Base-by-base conservation (phyloP, 2,113 vertebrate species). In the Puntigrus tetrazona region DNA sequence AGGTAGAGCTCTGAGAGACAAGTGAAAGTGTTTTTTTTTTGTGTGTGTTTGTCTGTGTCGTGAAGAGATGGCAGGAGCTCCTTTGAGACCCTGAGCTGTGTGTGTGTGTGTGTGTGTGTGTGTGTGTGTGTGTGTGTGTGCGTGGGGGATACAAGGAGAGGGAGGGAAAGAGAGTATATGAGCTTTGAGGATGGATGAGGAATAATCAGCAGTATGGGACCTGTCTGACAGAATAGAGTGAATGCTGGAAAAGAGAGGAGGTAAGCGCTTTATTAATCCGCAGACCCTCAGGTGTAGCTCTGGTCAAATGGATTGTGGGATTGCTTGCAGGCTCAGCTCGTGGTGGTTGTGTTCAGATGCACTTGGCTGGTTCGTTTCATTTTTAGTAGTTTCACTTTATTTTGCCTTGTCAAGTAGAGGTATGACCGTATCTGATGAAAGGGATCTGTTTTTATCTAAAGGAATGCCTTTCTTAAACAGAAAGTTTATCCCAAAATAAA, bases 211-310 rank as follows among this genome's bases (percentile, higher is more conserved):
- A 27, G 76, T 57, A 55, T 65, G 47, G 55, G n/a, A 70, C 5
- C 50, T 57, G 25, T 83, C 72, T 52, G 75, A 81, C 22, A 69
- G 72, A 43, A 45, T 76, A 52, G 4, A 86, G 41, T 83, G 80
- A 73, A 73, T 73, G 70, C 70, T 50, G 81, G 70, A 86, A 57
- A 83, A 2, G 55, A 90, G 85, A 84, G 83, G 88, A 45, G 29
- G 61, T 38, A 89, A 84, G 84, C 83, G 78, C 86, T 85, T 88
- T 87, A 91, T 86, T 76, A 50, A 82, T 59, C 79, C 84, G 84
- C 84, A 65, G 78, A 70, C 85, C 41, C 87, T 78, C 79, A 45
- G 18, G 27, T 34, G 8, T 27, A 20, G 31, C 38, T 36, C 74
- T 36, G 27, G 74, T 77, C 18, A 34, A 36, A 76, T 55, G 74